A percentile compares a stretch with the other conserved stretches of the same genome.
Evolutionary conservation across 2,113 vertebrate genomes (phyloP).

Genomic region (Pogonocichla stellata): DNA sequence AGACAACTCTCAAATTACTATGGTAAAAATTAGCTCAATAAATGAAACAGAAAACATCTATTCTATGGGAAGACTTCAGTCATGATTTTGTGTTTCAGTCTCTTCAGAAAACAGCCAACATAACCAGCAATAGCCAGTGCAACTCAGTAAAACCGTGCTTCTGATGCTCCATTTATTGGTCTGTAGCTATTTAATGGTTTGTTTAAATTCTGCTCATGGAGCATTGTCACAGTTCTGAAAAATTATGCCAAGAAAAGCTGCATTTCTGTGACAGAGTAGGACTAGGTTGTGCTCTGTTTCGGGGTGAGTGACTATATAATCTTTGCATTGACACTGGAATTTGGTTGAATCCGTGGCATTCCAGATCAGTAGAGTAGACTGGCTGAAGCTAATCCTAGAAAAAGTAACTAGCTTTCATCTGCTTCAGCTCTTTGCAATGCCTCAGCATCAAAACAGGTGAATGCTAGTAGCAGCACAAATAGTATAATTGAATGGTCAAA

Average conservation of each 20-base stretch:
- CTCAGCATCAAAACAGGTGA: neutral
- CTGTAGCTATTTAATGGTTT: neutral
- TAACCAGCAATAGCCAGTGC: neutral
- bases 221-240: neutral
- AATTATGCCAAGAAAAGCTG: neutral
- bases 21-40: neutral
- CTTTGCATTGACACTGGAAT: neutral
- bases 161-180: neutral
- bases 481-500: neutral
- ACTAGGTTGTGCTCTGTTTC: neutral
- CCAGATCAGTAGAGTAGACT: neutral
- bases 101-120: neutral
- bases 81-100: neutral
- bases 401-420: neutral
- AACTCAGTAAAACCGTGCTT: neutral
- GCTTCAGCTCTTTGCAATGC: neutral
- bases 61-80: neutral
- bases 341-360: neutral
- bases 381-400: neutral
- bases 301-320: neutral
- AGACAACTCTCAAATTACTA: neutral
- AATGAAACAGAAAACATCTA: neutral
- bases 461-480: neutral
- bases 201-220: neutral
- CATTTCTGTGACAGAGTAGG: neutral